These are phyloP conservation scores for Lissonota sp. DNA, from an alignment of 2,888 invertebrate genomes.

Conservation along the genomic window DNA sequence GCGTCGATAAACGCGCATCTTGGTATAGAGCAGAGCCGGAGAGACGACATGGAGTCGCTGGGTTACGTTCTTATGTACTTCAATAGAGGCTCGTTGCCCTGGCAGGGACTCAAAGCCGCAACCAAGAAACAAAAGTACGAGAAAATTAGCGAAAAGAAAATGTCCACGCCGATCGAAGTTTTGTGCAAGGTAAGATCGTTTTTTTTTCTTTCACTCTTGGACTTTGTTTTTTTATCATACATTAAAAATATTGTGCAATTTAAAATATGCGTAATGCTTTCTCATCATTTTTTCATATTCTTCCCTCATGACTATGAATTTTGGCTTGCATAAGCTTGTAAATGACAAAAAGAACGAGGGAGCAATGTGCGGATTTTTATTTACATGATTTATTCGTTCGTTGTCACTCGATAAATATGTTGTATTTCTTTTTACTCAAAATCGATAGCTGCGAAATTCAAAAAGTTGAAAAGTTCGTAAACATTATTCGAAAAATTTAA, in stretches of 20 bases:
- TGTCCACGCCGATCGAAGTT: constrained; percentile 99
- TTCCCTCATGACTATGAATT: too few relatives aligned
- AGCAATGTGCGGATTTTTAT: constrained; percentile 1
- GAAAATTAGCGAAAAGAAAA: constrained; percentile 99
- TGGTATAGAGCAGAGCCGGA: constrained; percentile 98
- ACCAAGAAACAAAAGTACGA: constrained; percentile 99
- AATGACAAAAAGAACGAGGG: too few relatives aligned
- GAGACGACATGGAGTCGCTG: constrained; percentile 99
- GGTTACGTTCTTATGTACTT: constrained; percentile 99
- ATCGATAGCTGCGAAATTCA: too few relatives aligned
- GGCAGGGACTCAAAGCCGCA: constrained; percentile 99
- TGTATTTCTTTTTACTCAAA: too few relatives aligned
- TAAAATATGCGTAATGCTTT: too few relatives aligned
- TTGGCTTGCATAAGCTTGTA: too few relatives aligned
- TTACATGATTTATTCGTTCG: not conserved
- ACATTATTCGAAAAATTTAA: too few relatives aligned
- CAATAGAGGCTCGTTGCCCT: constrained; percentile 96
- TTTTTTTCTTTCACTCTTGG: not conserved
- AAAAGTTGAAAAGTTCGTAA: too few relatives aligned
- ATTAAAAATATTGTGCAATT: too few relatives aligned
- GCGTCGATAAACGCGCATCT: constrained; percentile 99
- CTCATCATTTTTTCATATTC: too few relatives aligned
- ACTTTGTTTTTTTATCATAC: too few relatives aligned
- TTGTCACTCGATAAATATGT: too few relatives aligned
- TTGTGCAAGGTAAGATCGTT: constrained; percentile 92